Evolutionary conservation across 1,140 invertebrate genomes (phyloP), one percentile per base, ranked within the genome.

Genomic region (Nephila pilipes): DNA sequence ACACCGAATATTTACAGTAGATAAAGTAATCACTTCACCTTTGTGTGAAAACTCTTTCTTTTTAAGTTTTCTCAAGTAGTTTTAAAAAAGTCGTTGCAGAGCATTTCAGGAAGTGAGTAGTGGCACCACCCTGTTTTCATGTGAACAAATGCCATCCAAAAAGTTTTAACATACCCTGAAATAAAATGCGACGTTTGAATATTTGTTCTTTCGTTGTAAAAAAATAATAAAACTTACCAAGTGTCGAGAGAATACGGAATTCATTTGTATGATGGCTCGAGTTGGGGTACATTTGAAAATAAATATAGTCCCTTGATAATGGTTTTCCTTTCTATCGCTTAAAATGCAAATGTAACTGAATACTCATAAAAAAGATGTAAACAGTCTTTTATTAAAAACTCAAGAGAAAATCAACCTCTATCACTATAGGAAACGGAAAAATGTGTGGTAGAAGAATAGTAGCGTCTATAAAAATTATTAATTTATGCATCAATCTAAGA

Each of bases 1-100:
- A 32, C 54, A 32, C n/a, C n/a, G 55, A 85, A 58, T 55, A 83
- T 83, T 83, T 83, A 83, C 80, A 22, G 46, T 29, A 85, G 83
- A 85, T 85, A 85, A 60, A 60, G 57, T 32, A 85, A 85, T 60
- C 54, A 57, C 54, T 58, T 85, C 57, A 29, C 32, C 46, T 85
- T 57, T 85, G 54, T 60, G 55, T 60, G 46, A 38, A 85, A n/a
- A 22, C 16, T 20, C 32, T 85, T 85, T 29, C 29, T 85, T 83
- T 83, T 54, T 46, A 54, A 54, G n/a, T 22, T 36, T 75, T 25
- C 54, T 20, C 38, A 54, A 83, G 38, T 25, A 83, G 69, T 20
- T 29, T 75, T 75, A 75, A 75, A 75, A 46, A 75, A 75, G 25
- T 75, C 69, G 18, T 75, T 36, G 29, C 18, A 18, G 29, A 75